These are phyloP conservation scores for Tipula vernalis DNA, from an alignment of 2,888 invertebrate genomes.

Conservation along the genomic window DNA sequence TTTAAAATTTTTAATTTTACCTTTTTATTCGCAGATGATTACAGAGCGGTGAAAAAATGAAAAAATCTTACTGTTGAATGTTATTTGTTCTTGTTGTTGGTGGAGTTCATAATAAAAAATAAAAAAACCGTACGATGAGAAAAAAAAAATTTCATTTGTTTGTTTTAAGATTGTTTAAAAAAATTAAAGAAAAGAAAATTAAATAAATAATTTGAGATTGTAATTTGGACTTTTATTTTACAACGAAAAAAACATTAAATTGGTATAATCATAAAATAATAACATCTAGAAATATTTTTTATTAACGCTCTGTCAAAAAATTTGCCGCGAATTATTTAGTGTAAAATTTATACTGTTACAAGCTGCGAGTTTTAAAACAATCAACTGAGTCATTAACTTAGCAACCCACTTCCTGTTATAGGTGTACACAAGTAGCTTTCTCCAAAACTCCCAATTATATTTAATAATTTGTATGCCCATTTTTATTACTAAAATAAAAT, in stretches of 20 bases:
- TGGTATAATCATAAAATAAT: background rate
- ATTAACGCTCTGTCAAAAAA: no score
- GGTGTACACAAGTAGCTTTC: background rate
- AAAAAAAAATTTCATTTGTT: background rate
- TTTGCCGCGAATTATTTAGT: no score
- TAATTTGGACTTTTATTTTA: background rate
- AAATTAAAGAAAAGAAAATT: background rate
- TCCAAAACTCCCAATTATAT: background rate
- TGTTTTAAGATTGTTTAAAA: background rate
- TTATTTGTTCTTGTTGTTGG: background rate
- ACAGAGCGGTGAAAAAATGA: background rate
- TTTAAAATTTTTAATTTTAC: background rate
- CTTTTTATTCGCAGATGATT: background rate
- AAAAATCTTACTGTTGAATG: background rate
- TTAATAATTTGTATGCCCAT: background rate
- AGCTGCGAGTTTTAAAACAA: background rate
- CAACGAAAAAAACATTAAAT: background rate
- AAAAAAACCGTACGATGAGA: background rate
- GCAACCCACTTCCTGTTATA: background rate
- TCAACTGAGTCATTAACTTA: background rate
- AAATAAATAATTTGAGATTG: background rate
- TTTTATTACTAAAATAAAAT: background rate
- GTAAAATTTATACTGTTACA: no score
- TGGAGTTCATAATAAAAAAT: background rate
- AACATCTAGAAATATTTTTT: background rate